phyloP scores from a whole-genome alignment of 2,797 vertebrate genomes.

The Florisuga fusca region DNA sequence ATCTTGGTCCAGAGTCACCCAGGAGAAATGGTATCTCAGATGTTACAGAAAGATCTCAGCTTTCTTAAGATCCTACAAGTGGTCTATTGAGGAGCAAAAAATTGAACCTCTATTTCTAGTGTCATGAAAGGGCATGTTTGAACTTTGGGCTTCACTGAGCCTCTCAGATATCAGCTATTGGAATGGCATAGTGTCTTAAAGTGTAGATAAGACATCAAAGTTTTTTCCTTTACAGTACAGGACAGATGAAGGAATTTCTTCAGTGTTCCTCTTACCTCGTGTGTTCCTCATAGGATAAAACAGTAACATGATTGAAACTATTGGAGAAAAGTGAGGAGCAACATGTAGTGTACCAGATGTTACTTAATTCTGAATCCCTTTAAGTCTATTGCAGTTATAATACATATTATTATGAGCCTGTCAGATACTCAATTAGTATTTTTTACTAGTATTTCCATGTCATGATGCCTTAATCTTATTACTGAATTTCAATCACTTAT shows the following conservation, averaged over 20 bases:
- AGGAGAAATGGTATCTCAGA: background rate
- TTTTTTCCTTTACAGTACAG: background rate
- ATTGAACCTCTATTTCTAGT: background rate
- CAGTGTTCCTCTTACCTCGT: background rate
- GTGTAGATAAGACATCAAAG: background rate
- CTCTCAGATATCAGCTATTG: background rate
- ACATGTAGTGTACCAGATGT: background rate
- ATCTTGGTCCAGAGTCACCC: background rate
- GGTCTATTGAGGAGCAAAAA: background rate
- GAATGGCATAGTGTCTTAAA: background rate
- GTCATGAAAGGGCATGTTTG: fast-evolving
- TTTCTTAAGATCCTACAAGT: background rate
- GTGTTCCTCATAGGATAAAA: background rate
- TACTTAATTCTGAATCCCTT: background rate
- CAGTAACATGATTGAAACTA: background rate
- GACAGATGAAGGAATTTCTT: background rate
- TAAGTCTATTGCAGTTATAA: background rate
- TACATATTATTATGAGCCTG: background rate
- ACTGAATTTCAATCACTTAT: background rate
- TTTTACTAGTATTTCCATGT: conserved; percentile 7
- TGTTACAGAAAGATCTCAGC: background rate
- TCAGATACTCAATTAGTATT: conserved; percentile 30
- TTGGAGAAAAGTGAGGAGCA: background rate
- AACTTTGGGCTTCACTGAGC: background rate
- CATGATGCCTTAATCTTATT: conserved; percentile 25